Evolutionary conservation across 2,888 invertebrate genomes (phyloP).

Genomic region (Cotesia congregata): DNA sequence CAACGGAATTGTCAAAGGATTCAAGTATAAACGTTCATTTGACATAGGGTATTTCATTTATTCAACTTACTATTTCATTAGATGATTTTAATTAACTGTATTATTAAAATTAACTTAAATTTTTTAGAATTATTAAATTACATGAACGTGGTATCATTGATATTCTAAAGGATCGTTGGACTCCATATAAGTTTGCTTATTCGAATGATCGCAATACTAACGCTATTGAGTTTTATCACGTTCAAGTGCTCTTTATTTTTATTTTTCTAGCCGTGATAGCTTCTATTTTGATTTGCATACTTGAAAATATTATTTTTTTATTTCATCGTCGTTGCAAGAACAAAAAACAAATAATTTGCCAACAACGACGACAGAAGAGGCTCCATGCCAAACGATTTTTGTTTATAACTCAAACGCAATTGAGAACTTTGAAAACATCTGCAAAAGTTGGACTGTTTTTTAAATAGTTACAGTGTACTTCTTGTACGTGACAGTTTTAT

Average conservation of each 20-base stretch:
- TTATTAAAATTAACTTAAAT: background rate
- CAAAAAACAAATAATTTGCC: background rate
- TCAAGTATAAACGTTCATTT: constrained; percentile 13
- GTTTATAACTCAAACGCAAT: background rate
- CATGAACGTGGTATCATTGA: constrained; percentile 35
- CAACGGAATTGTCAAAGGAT: background rate
- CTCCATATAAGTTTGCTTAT: background rate
- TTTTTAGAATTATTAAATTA: constrained; percentile 39
- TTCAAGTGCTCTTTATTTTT: background rate
- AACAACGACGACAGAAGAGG: background rate
- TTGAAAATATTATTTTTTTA: background rate
- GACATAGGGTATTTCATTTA: background rate
- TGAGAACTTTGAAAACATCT: background rate
- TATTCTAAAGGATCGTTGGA: constrained; percentile 37
- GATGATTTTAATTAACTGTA: background rate
- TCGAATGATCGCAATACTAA: background rate
- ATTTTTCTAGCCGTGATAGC: background rate
- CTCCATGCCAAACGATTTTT: background rate
- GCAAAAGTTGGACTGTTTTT: background rate
- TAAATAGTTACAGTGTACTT: background rate
- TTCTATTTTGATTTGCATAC: background rate
- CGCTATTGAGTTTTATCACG: background rate
- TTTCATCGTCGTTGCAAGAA: background rate
- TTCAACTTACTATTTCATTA: background rate
- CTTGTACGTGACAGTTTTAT: background rate